These are phyloP conservation scores for Cataglyphis hispanica DNA, from an alignment of 1,140 invertebrate species.

Conservation along the genomic window DNA sequence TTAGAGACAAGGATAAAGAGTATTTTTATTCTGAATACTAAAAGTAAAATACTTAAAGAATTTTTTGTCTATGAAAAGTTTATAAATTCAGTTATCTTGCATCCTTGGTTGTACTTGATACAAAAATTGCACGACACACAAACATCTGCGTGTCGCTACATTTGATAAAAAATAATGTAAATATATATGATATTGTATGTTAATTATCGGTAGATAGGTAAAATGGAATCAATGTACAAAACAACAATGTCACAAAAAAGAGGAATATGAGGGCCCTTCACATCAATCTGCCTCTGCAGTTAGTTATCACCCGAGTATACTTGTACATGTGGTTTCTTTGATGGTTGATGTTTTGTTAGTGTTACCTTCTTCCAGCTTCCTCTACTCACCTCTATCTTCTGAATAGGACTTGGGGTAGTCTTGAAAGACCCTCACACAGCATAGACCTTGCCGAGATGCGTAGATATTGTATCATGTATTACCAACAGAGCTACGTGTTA, in stretches of 20 bases:
- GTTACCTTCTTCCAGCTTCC: constrained; percentile 85
- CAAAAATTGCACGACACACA: constrained; percentile 59
- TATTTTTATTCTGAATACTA: constrained; percentile 42
- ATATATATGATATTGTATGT: constrained; percentile 39
- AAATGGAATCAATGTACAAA: constrained; percentile 53
- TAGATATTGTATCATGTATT: constrained; percentile 87
- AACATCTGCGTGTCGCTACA: constrained; percentile 23
- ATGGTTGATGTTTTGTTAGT: constrained; percentile 81
- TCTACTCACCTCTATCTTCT: constrained; percentile 86
- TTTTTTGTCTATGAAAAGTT: constrained; percentile 32
- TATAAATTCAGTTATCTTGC: constrained; percentile 37
- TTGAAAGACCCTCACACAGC: constrained; percentile 87
- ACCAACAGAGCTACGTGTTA: constrained; percentile 87
- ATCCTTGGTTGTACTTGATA: constrained; percentile 73
- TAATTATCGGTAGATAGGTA: constrained; percentile 46
- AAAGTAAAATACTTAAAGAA: constrained; percentile 43
- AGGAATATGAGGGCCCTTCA: constrained; percentile 72
- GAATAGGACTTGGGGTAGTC: constrained; percentile 86
- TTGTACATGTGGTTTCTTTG: constrained; percentile 73
- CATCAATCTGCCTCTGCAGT: constrained; percentile 72
- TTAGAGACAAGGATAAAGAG: constrained; percentile 21
- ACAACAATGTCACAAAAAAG: constrained; percentile 58
- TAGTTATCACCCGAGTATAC: constrained; percentile 76
- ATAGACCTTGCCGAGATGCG: constrained; percentile 87
- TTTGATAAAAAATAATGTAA: constrained; percentile 11